Conservation (phyloP, 2,113 vertebrate genomes). For the Neogale vison region DNA sequence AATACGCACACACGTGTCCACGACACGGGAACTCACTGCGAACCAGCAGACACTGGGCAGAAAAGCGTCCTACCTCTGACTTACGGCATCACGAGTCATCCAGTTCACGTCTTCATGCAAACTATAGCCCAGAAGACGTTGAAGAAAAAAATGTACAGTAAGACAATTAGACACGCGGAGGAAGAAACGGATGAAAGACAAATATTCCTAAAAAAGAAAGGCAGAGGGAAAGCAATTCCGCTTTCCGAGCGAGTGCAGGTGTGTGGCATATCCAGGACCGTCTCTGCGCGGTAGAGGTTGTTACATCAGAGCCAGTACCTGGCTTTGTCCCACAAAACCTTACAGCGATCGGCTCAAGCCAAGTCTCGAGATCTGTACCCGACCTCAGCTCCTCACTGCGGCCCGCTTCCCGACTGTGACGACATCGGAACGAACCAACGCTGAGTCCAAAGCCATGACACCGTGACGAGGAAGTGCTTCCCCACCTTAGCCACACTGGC, state of each 20-base stretch:
- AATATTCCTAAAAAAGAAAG: background rate
- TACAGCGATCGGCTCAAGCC: background rate
- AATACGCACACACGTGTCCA: background rate
- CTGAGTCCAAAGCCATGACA: background rate
- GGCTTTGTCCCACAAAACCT: background rate
- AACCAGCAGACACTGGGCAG: background rate
- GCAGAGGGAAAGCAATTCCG: background rate
- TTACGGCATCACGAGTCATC: background rate
- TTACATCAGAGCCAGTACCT: background rate
- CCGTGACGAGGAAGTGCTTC: background rate
- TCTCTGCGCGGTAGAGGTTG: background rate
- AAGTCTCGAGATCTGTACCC: background rate
- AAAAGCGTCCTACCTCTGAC: background rate
- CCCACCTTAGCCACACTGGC: background rate
- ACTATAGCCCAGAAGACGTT: background rate
- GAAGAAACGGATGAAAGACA: background rate
- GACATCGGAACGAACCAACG: background rate
- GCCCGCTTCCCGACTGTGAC: background rate
- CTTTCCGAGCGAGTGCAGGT: background rate
- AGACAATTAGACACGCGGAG: background rate
- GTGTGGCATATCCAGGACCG: background rate
- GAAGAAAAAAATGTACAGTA: background rate
- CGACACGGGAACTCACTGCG: background rate
- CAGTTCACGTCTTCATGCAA: background rate
- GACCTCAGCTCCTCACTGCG: background rate